Conservation (phyloP, 2,113 vertebrate species). For the Megaceryle maxima region DNA sequence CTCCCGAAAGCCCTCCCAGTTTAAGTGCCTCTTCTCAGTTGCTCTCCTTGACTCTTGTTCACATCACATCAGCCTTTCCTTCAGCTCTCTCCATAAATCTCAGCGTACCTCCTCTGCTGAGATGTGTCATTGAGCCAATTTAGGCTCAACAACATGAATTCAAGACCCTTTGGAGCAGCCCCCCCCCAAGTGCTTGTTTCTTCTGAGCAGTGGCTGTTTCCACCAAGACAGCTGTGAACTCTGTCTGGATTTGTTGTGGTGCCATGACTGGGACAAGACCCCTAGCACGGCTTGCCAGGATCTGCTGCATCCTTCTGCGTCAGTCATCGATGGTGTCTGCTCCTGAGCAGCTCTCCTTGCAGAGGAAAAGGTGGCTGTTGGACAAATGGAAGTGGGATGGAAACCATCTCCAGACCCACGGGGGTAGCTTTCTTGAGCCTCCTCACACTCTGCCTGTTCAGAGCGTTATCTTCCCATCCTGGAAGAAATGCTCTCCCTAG, state of each 20-base stretch:
- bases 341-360: background rate
- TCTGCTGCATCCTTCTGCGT: background rate
- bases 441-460: background rate
- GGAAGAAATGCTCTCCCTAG: background rate
- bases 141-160: background rate
- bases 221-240: background rate
- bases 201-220: background rate
- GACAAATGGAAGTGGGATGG: background rate
- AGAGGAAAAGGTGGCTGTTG: background rate
- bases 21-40: background rate
- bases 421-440: background rate
- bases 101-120: background rate
- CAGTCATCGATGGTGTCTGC: background rate
- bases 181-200: background rate
- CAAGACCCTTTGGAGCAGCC: background rate
- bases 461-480: background rate
- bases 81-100: background rate
- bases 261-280: background rate
- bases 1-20: background rate
- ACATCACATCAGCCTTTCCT: background rate
- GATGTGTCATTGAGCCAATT: background rate
- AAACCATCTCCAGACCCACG: background rate
- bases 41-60: background rate
- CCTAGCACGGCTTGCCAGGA: background rate
- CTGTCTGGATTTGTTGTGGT: background rate